Conservation (phyloP, 2,888 invertebrate species). For the Syrista parreyssii region DNA sequence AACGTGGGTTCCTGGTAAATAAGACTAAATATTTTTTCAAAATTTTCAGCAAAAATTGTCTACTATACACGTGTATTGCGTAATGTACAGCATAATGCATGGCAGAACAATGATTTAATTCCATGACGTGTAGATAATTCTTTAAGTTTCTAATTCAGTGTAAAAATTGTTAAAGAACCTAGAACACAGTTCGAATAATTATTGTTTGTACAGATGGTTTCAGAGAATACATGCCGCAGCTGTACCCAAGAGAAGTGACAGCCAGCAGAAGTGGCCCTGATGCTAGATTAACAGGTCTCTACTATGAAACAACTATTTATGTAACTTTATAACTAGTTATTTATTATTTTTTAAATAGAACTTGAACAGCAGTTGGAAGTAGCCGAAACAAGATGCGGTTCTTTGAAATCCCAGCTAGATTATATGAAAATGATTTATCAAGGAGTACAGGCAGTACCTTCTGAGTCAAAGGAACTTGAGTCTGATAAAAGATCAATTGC, state of each 20-base stretch:
- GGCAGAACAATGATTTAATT: background rate
- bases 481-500: background rate
- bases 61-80: background rate
- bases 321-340: conserved; percentile 4
- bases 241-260: background rate
- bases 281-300: conserved; percentile 35
- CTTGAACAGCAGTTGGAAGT: conserved; percentile 64
- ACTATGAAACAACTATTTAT: background rate
- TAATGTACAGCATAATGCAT: background rate
- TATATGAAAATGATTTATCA: conserved; percentile 64
- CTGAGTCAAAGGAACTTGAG: conserved; percentile 5
- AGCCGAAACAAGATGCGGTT: conserved; percentile 64
- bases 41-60: background rate
- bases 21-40: background rate
- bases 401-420: conserved; percentile 63
- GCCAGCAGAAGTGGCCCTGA: conserved; percentile 30
- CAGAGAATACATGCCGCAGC: background rate
- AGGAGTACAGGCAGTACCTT: conserved; percentile 31
- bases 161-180: background rate
- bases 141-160: background rate
- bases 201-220: background rate
- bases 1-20: conserved; percentile 18
- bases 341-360: conserved; percentile 44
- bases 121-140: background rate
- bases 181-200: background rate